Base-by-base conservation (phyloP, 2,797 vertebrate species). In the Chiroxiphia lanceolata region DNA sequence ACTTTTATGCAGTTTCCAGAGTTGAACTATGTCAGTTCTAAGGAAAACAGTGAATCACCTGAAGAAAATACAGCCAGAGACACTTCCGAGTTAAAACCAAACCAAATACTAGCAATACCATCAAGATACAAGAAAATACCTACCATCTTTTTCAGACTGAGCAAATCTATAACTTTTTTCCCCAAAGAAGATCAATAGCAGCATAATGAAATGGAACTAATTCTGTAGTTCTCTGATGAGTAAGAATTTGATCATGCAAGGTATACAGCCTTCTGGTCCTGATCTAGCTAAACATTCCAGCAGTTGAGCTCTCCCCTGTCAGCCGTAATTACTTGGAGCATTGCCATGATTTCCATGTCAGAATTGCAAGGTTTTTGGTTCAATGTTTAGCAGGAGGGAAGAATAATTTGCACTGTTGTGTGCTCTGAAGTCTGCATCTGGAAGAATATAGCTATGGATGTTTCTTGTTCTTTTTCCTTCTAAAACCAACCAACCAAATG, bases 151-250 rank as follows among this genome's bases (percentile, higher is more conserved):
- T 89, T 70, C 67, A 64, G 63, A 0, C 29, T 29, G 69, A 26
- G 34, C 12, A 87, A 70, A 89, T 67, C 19, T 25, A 1, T 40
- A 69, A 20, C 11, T 20, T 86, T 72, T 89, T 65, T 14, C 9
- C 9, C 8, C 34, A 44, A 54, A 89, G 19, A 83, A 65, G 26
- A 40, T 51, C 40, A 83, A 72, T 51, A 81, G 22, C 17, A 83
- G 38, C 44, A 54, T 72, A 79, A 96, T 38, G 23, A 96, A 82
- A 26, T 45, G 29, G 90, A 93, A 80, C 26, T 40, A 93, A 93
- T 90, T 81, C 38, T 65, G 54, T 40, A 72, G 47, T 48, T 77
- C 40, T 88, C 38, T 88, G 87, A 72, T 42, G n/a, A 87, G 16
- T 22, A 89, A 56, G 15, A 81, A 87, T 82, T 90, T 75, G 44